Conservation (phyloP, 2,113 vertebrate species). For the Colossoma macropomum region DNA sequence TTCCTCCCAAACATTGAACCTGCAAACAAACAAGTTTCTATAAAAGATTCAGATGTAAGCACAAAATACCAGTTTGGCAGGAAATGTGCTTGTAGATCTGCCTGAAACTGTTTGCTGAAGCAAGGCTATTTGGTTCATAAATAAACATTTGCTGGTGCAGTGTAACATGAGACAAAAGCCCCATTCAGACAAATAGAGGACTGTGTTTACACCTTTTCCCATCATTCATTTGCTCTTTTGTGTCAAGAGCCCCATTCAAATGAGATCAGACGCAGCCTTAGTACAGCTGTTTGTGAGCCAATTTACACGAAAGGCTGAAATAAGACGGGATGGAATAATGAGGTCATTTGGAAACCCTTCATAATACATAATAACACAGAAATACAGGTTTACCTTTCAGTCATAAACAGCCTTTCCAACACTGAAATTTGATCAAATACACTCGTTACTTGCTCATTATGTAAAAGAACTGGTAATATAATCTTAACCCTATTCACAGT, state of each 20-base stretch:
- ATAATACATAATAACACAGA: background rate
- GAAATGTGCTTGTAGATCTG: background rate
- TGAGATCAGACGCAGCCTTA: constrained; percentile 2
- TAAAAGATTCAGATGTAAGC: background rate
- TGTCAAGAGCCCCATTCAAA: constrained; percentile 27
- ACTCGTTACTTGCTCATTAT: no score
- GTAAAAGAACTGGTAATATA: no score
- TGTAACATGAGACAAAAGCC: background rate
- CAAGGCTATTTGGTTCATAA: constrained; percentile 2
- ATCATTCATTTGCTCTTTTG: constrained; percentile 12
- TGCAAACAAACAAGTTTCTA: background rate
- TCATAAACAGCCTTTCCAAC: no score
- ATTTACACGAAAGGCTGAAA: background rate
- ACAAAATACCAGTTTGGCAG: background rate
- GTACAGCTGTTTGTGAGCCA: background rate
- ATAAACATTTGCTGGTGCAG: background rate
- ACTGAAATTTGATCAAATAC: no score
- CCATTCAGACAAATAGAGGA: background rate
- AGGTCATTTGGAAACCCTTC: background rate
- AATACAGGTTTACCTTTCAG: background rate
- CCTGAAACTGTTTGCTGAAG: constrained; percentile 5
- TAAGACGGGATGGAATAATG: background rate
- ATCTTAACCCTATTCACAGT: no score
- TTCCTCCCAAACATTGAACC: background rate
- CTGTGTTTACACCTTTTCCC: constrained; percentile 16